Base-by-base conservation (phyloP, 2,797 vertebrate genomes). In the Adelosebastes latens region DNA sequence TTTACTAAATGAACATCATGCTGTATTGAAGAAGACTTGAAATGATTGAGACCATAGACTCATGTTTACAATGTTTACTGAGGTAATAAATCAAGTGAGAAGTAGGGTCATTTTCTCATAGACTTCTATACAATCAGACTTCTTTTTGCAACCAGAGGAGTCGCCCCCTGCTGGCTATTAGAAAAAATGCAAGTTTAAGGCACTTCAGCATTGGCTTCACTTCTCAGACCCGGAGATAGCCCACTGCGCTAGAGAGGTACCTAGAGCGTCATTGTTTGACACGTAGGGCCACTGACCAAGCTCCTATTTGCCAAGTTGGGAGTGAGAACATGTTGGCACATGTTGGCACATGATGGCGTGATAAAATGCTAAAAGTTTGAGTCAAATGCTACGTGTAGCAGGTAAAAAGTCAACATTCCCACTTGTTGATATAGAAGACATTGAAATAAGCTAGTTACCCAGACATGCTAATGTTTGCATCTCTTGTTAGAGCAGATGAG, bases 21-120 rank as follows among this genome's bases (percentile, higher is more conserved):
- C 42, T 46, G 42, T 46, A 46, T 18, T 46, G 42, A 46, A 46
- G 0, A 46, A 46, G 42, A 46, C 42, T 46, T 49, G 46, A 0
- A 49, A 49, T 0, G 2, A 49, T 0, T 49, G 3, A 49, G 16
- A 49, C 42, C 42, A 49, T 20, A 20, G 8, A 49, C 42, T 49
- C 16, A 49, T 49, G 16, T 49, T 49, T 49, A 49, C 16, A 20
- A 20, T 49, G 42, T 18, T 49, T 49, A 49, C 42, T 20, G 42
- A 49, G 42, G 42, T 20, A 49, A 49, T 20, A 49, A 18, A 49
- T 20, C 42, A 49, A 49, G 7, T 4, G 6, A 49, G 18, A 20
- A 1, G 42, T 49, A 20, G 42, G 16, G 3, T 49, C 42, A 49
- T 20, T 49, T 49, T 2, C 42, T 49, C 42, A 49, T 18, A 42